These are phyloP conservation scores for Tetragnatha versicolor DNA, from an alignment of 1,140 invertebrate species.

Conservation along the genomic window DNA sequence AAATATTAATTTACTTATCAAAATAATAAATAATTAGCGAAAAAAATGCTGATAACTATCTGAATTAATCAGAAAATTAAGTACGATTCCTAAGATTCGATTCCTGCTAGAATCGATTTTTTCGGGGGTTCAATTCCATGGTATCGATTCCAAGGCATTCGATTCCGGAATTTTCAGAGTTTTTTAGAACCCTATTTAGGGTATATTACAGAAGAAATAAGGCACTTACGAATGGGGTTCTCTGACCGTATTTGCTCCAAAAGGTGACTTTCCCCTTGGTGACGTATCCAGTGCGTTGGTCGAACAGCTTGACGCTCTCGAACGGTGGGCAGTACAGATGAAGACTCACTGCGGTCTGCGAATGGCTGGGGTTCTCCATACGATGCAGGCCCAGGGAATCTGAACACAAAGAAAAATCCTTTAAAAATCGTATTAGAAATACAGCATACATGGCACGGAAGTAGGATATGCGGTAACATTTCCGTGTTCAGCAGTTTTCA, in stretches of 20 bases:
- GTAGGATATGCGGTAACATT: no score
- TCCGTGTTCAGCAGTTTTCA: no score
- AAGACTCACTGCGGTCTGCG: conserved; percentile 86
- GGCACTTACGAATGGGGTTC: conserved; percentile 49
- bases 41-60: no score
- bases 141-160: no score
- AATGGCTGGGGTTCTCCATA: conserved; percentile 92
- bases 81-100: no score
- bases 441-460: no score
- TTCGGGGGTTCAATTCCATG: no score
- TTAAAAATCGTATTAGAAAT: conserved; percentile 2
- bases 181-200: background rate
- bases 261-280: conserved; percentile 80
- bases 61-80: no score
- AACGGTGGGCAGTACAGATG: conserved; percentile 98
- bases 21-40: no score
- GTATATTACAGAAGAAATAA: background rate
- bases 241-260: conserved; percentile 81
- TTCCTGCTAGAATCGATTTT: no score
- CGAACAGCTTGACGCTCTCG: conserved; percentile 86
- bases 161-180: background rate
- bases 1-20: background rate
- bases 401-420: conserved; percentile 64
- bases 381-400: conserved; percentile 93
- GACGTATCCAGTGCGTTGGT: conserved; percentile 84